A percentile compares a stretch with the other conserved stretches of the same genome.
Conservation (phyloP, 2,113 vertebrate genomes). For the Clarias batrachus region DNA sequence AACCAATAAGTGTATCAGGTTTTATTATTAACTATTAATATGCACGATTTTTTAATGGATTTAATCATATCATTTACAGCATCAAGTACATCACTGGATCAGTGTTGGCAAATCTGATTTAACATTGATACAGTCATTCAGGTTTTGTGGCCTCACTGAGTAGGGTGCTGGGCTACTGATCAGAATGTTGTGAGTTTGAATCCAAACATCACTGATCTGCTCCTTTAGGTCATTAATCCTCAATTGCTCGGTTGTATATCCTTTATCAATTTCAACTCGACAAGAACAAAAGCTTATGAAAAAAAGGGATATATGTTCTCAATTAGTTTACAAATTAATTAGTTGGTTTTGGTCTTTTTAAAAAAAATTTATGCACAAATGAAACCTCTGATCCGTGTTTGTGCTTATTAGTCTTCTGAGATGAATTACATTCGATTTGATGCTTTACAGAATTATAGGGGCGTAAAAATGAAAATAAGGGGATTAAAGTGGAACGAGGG, state of each 20-base stretch:
- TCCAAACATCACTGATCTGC: no score
- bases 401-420: neutral
- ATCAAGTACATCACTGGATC: neutral
- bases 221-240: no score
- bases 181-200: no score
- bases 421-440: neutral
- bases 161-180: no score
- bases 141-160: no score
- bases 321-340: slow-evolving; percentile 10
- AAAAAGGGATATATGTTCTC: neutral
- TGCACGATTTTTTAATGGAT: neutral
- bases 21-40: neutral
- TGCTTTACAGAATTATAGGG: neutral
- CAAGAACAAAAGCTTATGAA: slow-evolving; percentile 2
- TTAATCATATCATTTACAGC: neutral
- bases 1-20: neutral
- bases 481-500: neutral
- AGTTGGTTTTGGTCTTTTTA: neutral
- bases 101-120: neutral
- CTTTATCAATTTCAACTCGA: neutral
- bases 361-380: neutral
- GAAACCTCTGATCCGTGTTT: neutral
- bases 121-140: neutral
- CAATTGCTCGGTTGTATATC: no score
- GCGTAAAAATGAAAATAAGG: neutral